A percentile compares a stretch with the other conserved stretches of the same genome.
Evolutionary conservation across 2,113 vertebrate genomes (phyloP).

Genomic region (Casuarius casuarius): DNA sequence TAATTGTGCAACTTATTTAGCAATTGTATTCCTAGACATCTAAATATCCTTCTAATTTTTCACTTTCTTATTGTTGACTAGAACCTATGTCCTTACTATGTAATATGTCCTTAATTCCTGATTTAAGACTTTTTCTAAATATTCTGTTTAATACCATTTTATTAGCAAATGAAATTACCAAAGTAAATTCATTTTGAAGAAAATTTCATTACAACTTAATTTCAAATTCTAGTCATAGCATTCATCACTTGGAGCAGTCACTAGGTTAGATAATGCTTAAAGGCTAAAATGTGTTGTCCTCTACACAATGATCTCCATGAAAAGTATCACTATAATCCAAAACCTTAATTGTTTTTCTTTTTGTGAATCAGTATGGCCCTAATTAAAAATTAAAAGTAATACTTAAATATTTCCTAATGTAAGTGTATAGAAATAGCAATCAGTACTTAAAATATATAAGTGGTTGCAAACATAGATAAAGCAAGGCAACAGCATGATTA

Average conservation of each 20-base stretch:
- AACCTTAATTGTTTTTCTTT: not conserved
- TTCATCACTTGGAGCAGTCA: not conserved
- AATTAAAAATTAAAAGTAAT: not conserved
- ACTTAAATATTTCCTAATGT: not conserved
- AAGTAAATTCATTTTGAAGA: not conserved
- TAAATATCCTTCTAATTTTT: not conserved
- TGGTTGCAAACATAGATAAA: not conserved
- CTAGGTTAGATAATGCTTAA: not conserved
- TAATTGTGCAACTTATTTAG: not conserved
- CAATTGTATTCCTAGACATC: not conserved
- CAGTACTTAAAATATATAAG: not conserved
- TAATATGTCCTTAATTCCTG: not conserved
- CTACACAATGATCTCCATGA: not conserved
- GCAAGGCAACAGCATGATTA: not conserved
- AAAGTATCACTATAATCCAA: not conserved
- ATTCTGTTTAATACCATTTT: not conserved
- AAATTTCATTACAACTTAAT: not conserved
- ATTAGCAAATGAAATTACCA: not conserved
- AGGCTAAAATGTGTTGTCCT: not conserved
- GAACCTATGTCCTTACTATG: not conserved
- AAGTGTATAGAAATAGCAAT: not conserved
- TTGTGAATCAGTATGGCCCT: not conserved
- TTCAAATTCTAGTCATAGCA: not conserved
- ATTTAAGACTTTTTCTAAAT: not conserved
- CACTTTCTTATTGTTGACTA: not conserved